These are phyloP conservation scores for Aleiodes sp. DNA, from an alignment of 1,140 invertebrate genomes.

Conservation along the genomic window DNA sequence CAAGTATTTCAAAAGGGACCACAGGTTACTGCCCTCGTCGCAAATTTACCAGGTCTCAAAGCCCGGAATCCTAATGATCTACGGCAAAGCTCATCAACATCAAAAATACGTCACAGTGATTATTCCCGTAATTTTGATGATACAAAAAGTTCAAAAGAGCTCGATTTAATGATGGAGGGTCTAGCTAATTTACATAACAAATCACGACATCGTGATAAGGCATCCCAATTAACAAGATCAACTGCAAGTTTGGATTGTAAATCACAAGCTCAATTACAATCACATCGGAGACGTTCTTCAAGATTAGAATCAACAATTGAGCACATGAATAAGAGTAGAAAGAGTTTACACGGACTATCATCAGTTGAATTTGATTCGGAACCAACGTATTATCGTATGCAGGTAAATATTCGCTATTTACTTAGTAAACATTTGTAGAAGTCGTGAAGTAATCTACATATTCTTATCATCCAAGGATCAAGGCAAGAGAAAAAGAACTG, in stretches of 20 bases:
- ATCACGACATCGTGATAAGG: conserved; percentile 47
- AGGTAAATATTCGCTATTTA: too few species aligned
- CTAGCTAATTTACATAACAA: conserved; percentile 50
- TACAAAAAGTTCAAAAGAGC: conserved; percentile 42
- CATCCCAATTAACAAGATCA: conserved; percentile 51
- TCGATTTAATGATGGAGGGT: conserved; percentile 52
- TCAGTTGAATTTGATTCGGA: conserved; percentile 62
- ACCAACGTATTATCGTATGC: conserved; percentile 58
- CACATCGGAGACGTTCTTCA: conserved; percentile 46
- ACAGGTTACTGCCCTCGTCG: conserved; percentile 67
- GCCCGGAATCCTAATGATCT: conserved; percentile 54
- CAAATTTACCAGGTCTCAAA: conserved; percentile 70
- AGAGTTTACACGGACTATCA: conserved; percentile 43
- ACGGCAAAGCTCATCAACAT: conserved; percentile 54
- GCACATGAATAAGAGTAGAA: conserved; percentile 52
- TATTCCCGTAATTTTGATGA: conserved; percentile 43
- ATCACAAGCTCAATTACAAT: conserved; percentile 43
- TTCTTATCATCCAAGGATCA: too few species aligned
- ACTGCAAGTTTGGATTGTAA: conserved; percentile 57
- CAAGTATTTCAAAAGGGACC: conserved; percentile 74
- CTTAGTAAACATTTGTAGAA: too few species aligned
- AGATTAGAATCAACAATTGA: conserved; percentile 51
- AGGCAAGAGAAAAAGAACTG: background rate
- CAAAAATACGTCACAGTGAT: conserved; percentile 50
- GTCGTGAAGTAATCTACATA: too few species aligned